These are phyloP conservation scores for Cenopis cana DNA, from an alignment of 2,888 invertebrate genomes.

Conservation along the genomic window DNA sequence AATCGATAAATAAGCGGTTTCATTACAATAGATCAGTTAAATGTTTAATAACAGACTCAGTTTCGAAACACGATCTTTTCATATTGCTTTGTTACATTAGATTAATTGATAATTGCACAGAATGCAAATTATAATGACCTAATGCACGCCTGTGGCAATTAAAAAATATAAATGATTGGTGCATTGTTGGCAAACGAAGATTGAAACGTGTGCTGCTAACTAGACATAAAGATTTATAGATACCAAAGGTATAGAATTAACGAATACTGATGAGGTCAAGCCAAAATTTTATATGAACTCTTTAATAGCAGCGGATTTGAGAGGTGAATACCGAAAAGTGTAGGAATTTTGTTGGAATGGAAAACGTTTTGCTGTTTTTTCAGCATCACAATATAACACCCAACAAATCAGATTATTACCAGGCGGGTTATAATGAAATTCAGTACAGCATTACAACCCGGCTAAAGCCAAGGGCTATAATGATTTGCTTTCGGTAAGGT, in stretches of 20 bases:
- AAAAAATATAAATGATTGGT: conserved; percentile 42
- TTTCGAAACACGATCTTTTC: conserved; percentile 55
- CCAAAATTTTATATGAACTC: background rate
- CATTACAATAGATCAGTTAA: conserved; percentile 41
- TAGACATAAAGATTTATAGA: conserved; percentile 29
- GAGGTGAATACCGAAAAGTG: background rate
- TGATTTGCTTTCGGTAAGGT: too few species aligned
- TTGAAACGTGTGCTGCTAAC: conserved; percentile 35
- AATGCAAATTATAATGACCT: conserved; percentile 50
- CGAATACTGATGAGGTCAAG: background rate
- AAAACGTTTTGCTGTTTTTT: too few species aligned
- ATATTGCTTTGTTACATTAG: conserved; percentile 55
- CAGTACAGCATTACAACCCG: too few species aligned
- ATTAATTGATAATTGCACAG: conserved; percentile 57
- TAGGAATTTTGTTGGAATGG: background rate
- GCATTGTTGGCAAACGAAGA: conserved; percentile 38
- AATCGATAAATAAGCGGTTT: conserved; percentile 34
- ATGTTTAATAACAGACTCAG: conserved; percentile 47
- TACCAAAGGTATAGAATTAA: conserved; percentile 18
- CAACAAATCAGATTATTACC: too few species aligned
- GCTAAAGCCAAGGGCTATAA: too few species aligned
- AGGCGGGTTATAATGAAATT: too few species aligned
- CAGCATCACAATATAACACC: too few species aligned
- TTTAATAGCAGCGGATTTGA: background rate
- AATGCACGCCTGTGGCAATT: conserved; percentile 36